A percentile compares a stretch with the other conserved stretches of the same genome.
These are phyloP conservation scores for Lamprologus speciosus DNA, from an alignment of 2,113 vertebrate genomes.

Conservation along the genomic window DNA sequence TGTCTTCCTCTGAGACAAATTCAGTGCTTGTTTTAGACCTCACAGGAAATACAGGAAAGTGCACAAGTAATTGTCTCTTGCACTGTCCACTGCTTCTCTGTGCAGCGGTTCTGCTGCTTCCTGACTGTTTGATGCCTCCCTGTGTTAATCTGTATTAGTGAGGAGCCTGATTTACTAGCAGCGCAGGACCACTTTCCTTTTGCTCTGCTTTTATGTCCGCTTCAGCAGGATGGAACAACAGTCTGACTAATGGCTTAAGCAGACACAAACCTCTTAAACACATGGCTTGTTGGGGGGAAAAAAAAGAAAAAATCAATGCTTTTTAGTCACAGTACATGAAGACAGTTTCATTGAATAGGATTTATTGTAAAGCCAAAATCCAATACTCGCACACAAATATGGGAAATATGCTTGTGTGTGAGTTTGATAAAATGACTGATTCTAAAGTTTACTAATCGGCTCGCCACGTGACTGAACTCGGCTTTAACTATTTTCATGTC, in stretches of 20 bases:
- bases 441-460: neutral
- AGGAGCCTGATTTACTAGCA: conserved; percentile 43
- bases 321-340: neutral
- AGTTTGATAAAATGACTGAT: neutral
- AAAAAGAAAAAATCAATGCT: neutral
- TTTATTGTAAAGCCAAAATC: neutral
- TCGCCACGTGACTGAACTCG: neutral
- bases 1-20: neutral
- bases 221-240: conserved; percentile 15
- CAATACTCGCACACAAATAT: neutral
- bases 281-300: neutral
- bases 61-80: neutral
- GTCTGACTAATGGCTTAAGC: conserved; percentile 39
- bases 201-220: conserved; percentile 10
- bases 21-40: neutral
- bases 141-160: neutral
- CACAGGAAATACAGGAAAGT: neutral
- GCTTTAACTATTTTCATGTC: neutral
- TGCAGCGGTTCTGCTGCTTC: conserved; percentile 4
- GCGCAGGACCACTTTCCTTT: conserved; percentile 31
- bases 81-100: neutral
- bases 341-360: conserved; percentile 10
- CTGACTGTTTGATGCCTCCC: conserved; percentile 27
- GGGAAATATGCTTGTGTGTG: neutral
- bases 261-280: conserved; percentile 16